phyloP scores from a whole-genome alignment of 2,888 invertebrate genomes.

The Clitarchus hookeri region DNA sequence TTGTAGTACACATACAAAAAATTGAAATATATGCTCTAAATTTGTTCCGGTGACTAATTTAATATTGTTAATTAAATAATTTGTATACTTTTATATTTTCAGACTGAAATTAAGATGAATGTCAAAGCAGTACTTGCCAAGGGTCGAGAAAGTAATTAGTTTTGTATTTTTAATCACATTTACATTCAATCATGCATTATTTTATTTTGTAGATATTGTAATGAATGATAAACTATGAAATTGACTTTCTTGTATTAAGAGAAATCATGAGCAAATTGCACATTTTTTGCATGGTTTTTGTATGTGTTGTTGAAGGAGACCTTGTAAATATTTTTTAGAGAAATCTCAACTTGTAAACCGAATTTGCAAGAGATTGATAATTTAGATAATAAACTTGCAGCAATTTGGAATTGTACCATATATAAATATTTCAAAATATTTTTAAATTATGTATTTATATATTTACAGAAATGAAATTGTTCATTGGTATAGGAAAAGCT shows the following conservation, averaged over 20 bases:
- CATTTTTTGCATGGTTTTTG: background rate
- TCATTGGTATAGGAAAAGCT: background rate
- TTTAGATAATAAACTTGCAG: background rate
- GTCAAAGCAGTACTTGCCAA: background rate
- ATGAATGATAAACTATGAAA: background rate
- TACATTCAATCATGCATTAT: background rate
- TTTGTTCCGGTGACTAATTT: background rate
- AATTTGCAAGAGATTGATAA: background rate
- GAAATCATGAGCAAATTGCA: background rate
- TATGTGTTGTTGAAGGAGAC: background rate
- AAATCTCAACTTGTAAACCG: background rate
- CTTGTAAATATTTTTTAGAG: background rate
- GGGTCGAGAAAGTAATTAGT: background rate
- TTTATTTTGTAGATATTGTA: background rate
- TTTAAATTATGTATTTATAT: background rate
- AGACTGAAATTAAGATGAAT: background rate
- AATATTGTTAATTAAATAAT: background rate
- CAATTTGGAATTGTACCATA: background rate
- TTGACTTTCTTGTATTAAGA: background rate
- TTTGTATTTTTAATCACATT: background rate
- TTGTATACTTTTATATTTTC: background rate
- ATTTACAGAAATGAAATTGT: background rate
- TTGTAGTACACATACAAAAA: too few relatives aligned
- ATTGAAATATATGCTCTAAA: too few relatives aligned
- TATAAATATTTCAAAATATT: background rate